Evolutionary conservation across 2,113 vertebrate species (phyloP).

Genomic region (Chionomys nivalis): DNA sequence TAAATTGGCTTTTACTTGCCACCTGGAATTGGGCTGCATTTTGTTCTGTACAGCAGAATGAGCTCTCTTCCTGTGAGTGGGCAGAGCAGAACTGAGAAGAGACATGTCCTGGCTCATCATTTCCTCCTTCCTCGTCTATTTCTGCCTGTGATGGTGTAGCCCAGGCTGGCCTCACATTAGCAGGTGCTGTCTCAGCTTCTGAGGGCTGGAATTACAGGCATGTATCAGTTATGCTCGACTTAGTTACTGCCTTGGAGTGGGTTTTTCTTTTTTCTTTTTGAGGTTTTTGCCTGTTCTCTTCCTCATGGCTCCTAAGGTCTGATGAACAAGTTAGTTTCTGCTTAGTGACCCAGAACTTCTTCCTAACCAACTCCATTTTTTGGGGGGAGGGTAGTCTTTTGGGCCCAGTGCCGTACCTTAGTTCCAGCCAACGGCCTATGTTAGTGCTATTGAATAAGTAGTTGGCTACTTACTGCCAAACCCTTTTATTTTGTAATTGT

Average conservation of each 20-base stretch:
- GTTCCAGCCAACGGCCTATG: too few species aligned
- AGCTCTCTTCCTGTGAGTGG: too few species aligned
- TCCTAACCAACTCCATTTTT: neutral
- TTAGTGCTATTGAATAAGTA: neutral
- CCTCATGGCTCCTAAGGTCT: neutral
- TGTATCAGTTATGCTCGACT: neutral
- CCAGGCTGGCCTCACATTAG: neutral
- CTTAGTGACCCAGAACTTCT: neutral
- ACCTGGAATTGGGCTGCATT: neutral
- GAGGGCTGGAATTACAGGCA: neutral
- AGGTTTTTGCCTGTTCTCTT: neutral
- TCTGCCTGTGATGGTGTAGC: neutral
- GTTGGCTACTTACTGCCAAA: neutral
- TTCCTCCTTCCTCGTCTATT: neutral
- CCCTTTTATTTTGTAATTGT: neutral
- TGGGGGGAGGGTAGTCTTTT: too few species aligned
- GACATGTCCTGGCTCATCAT: too few species aligned
- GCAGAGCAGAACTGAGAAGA: neutral
- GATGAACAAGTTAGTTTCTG: neutral
- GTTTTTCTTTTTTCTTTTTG: neutral
- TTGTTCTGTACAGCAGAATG: too few species aligned
- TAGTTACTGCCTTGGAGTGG: neutral
- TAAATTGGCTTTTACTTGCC: neutral
- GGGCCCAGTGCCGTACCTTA: neutral
- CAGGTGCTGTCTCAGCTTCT: neutral